phyloP scores from a whole-genome alignment of 2,888 invertebrate genomes.

The Hypercompe scribonia region DNA sequence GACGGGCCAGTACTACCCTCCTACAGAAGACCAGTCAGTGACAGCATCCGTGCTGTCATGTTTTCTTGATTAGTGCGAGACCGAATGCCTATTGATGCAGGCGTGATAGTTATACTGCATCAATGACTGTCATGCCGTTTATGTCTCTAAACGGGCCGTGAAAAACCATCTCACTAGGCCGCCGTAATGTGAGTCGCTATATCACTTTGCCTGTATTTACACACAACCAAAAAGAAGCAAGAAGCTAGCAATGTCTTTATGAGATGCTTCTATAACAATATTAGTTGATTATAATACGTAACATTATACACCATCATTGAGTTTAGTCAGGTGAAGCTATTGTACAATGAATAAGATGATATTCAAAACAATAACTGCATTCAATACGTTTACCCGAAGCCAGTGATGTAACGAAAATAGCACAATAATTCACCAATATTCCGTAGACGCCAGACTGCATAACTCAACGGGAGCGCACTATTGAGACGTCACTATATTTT shows the following conservation, averaged over 20 bases:
- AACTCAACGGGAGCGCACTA: slow-evolving; percentile 61
- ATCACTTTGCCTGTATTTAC: too few relatives aligned
- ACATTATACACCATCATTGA: neutral
- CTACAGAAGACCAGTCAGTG: too few relatives aligned
- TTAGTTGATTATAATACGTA: neutral
- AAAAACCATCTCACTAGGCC: too few relatives aligned
- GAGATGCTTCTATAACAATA: neutral
- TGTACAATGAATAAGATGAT: slow-evolving; percentile 32
- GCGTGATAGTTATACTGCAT: too few relatives aligned
- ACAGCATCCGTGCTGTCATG: too few relatives aligned
- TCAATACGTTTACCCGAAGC: slow-evolving; percentile 48
- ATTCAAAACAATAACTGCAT: slow-evolving; percentile 48
- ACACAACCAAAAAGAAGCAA: too few relatives aligned
- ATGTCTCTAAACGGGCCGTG: too few relatives aligned
- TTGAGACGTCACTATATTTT: slow-evolving; percentile 41
- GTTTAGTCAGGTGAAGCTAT: slow-evolving; percentile 37
- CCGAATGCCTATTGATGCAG: too few relatives aligned
- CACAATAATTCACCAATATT: slow-evolving; percentile 80
- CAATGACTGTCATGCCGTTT: too few relatives aligned
- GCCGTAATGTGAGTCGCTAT: too few relatives aligned
- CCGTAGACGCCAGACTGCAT: slow-evolving; percentile 75
- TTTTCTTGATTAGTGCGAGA: too few relatives aligned
- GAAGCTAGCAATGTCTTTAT: neutral
- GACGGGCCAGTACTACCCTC: too few relatives aligned
- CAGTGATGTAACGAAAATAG: slow-evolving; percentile 81